phyloP scores from a whole-genome alignment of 2,888 invertebrate genomes.

The Erebia epiphron region DNA sequence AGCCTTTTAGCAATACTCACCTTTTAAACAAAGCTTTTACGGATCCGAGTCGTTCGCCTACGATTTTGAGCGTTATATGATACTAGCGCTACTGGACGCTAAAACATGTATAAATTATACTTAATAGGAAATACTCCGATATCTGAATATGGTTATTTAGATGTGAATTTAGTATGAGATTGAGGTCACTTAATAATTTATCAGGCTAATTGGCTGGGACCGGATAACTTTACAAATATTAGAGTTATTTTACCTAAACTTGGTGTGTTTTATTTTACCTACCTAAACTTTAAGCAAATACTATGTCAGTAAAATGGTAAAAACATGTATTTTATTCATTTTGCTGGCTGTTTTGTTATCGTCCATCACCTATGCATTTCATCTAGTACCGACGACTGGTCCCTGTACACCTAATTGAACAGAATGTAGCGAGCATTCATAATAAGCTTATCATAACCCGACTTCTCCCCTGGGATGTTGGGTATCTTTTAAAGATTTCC shows the following conservation, averaged over 20 bases:
- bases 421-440: no score
- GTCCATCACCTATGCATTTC: no score
- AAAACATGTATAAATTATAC: slow-evolving; percentile 5
- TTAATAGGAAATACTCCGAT: not conserved
- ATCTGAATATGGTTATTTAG: not conserved
- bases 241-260: not conserved
- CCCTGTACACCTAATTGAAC: no score
- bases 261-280: not conserved
- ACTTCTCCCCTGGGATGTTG: no score
- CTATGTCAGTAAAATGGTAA: no score
- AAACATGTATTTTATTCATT: no score
- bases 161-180: not conserved
- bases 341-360: no score
- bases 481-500: no score
- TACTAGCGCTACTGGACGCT: slow-evolving; percentile 4
- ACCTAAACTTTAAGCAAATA: not conserved
- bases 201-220: not conserved
- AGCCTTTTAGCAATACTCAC: not conserved
- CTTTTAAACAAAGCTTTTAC: slow-evolving; percentile 10
- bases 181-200: not conserved
- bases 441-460: no score
- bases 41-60: not conserved
- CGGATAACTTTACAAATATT: not conserved
- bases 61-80: not conserved
- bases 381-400: no score